Conservation (phyloP, 2,888 invertebrate species). For the Crematogaster levior region DNA sequence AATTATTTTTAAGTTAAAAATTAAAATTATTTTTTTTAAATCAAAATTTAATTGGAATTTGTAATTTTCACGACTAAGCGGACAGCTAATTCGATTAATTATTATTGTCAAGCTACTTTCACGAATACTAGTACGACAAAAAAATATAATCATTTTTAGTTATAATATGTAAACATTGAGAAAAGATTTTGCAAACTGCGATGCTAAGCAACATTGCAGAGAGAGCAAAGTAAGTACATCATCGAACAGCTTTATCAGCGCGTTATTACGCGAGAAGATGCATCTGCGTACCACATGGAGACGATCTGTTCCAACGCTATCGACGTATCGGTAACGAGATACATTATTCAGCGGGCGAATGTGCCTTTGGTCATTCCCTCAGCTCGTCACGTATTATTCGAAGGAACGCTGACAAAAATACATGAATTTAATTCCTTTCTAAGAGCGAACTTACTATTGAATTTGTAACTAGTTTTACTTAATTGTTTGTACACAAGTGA, state of each 20-base stretch:
- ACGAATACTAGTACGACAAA: background rate
- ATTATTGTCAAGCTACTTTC: background rate
- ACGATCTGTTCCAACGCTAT: conserved; percentile 45
- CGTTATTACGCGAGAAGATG: conserved; percentile 50
- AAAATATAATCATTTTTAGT: background rate
- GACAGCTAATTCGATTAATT: background rate
- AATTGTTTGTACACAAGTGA: background rate
- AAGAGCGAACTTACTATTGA: background rate
- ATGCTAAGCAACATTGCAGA: background rate
- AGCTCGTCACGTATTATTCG: conserved; percentile 41
- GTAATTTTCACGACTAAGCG: background rate
- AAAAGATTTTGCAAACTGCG: conserved; percentile 1
- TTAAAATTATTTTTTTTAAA: background rate
- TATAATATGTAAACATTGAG: background rate
- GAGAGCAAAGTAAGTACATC: conserved; percentile 9
- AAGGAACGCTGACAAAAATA: conserved; percentile 28
- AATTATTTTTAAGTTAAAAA: background rate
- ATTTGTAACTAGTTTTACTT: background rate
- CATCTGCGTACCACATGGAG: conserved; percentile 49
- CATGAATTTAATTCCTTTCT: conserved; percentile 14
- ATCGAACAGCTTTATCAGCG: conserved; percentile 37
- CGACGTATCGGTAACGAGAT: conserved; percentile 54
- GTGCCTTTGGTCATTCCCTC: conserved; percentile 40
- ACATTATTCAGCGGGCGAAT: conserved; percentile 47
- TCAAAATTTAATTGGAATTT: background rate